Percentiles rank a stretch among this genome's conserved stretches.
Conservation (phyloP, 2,888 invertebrate genomes). For the Metallyticus violacea region DNA sequence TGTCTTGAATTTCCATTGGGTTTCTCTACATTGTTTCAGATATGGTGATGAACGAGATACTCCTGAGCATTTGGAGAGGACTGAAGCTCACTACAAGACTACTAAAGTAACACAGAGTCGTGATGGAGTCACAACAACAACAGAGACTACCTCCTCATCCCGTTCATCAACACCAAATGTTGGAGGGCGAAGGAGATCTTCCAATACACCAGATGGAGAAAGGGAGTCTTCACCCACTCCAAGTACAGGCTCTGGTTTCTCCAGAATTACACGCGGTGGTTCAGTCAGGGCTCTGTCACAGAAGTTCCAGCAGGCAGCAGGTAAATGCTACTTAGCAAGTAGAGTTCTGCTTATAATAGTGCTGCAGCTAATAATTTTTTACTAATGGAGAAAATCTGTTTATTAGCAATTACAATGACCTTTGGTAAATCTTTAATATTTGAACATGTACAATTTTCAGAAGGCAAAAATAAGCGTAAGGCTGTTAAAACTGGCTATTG, state of each 20-base stretch:
- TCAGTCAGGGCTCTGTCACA: constrained; percentile 77
- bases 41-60: not conserved
- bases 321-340: constrained; percentile 37
- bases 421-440: too few relatives aligned
- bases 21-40: not conserved
- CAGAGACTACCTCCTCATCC: not conserved
- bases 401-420: too few relatives aligned
- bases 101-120: not conserved
- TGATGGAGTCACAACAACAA: not conserved
- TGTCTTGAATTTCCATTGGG: too few relatives aligned
- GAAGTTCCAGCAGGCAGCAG: constrained; percentile 70
- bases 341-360: not conserved
- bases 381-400: too few relatives aligned
- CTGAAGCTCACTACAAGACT: not conserved
- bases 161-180: constrained; percentile 4
- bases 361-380: too few relatives aligned
- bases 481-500: too few relatives aligned
- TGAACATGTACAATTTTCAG: too few relatives aligned
- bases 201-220: constrained; percentile 22
- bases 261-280: constrained; percentile 59
- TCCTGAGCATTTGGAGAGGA: not conserved
- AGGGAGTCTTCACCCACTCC: constrained; percentile 22
- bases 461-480: too few relatives aligned
- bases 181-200: constrained; percentile 24
- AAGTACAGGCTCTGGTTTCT: constrained; percentile 13